Percentiles rank a stretch among this genome's conserved stretches.
These are phyloP conservation scores for Nycticebus coucang DNA, from an alignment of 2,113 vertebrate species.

Conservation along the genomic window DNA sequence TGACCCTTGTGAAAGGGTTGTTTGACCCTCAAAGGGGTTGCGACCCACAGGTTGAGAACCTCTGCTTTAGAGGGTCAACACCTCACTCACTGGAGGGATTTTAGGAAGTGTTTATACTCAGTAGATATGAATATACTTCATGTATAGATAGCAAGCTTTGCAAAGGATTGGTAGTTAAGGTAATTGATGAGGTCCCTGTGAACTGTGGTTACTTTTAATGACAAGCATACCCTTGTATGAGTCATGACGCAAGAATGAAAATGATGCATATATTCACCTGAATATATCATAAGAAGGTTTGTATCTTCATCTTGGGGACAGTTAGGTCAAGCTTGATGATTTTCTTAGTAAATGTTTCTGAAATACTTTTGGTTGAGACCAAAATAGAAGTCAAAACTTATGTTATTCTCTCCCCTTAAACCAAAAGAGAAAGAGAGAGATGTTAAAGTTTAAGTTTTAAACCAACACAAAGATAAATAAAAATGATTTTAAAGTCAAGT, in stretches of 20 bases:
- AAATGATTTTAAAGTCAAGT: conserved; percentile 59
- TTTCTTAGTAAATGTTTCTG: conserved; percentile 68
- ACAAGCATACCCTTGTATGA: background rate
- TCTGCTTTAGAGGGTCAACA: too few relatives aligned
- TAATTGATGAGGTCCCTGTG: conserved; percentile 9
- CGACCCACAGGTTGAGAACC: too few relatives aligned
- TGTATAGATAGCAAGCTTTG: background rate
- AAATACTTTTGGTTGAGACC: conserved; percentile 63
- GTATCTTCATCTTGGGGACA: conserved; percentile 9
- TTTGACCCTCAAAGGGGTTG: too few relatives aligned
- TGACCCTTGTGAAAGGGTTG: too few relatives aligned
- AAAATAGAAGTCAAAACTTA: conserved; percentile 68
- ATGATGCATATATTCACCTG: conserved; percentile 16
- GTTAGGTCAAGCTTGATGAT: conserved; percentile 39
- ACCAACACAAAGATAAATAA: conserved; percentile 62
- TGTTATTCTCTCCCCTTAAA: conserved; percentile 30
- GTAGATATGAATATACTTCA: background rate
- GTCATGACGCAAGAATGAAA: conserved; percentile 37
- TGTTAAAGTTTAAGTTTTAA: conserved; percentile 68
- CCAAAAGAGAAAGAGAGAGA: conserved; percentile 33
- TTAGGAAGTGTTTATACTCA: conserved; percentile 27
- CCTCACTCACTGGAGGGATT: background rate
- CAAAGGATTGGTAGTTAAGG: background rate
- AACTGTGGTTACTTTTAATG: conserved; percentile 48
- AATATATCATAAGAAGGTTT: conserved; percentile 12